Base-by-base conservation (phyloP, 2,113 vertebrate species). In the Melanostigma gelatinosum region DNA sequence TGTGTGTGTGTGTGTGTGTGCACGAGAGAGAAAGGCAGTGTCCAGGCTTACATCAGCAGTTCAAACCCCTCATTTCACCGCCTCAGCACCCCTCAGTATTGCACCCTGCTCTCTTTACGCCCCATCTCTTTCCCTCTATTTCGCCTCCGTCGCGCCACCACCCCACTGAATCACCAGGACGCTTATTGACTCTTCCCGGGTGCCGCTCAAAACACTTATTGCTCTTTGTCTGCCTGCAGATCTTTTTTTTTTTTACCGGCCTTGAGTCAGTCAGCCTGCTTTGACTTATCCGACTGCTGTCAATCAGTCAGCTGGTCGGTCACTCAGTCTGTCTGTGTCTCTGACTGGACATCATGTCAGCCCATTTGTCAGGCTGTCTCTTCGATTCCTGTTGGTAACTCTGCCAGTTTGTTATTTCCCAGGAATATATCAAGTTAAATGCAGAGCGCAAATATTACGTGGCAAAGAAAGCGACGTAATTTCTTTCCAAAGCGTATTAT, bases 61-160 rank as follows among this genome's bases (percentile, higher is more conserved):
- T 91, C 84, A 87, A 88, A 90, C 77, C 86, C 88, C 72, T 83
- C 76, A 83, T 92, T 94, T 92, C 87, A 93, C 90, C 88, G 93
- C 91, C 89, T 94, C 93, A 93, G 92, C 92, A 92, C 89, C 92
- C 88, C 88, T 88, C 89, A 83, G 83, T 89, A 92, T 89, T 90
- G 88, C 85, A 86, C 91, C 87, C 84, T 83, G 80, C 85, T 82
- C 87, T 85, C 82, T 92, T 91, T 86, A 86, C 70, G 78, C 85
- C 86, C 88, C 88, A 86, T 91, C 91, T 89, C 86, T 87, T 83
- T 87, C 77, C 80, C 76, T 87, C 78, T 82, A 78, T 87, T 85
- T 84, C 66, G 75, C 84, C 84, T 78, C 77, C 82, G 42, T 42
- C 72, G 73, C 42, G 13, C 76, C 80, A 57, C 80, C 65, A 68